phyloP scores from a whole-genome alignment of 1,140 invertebrate species.

The Paralvinella palmiformis region DNA sequence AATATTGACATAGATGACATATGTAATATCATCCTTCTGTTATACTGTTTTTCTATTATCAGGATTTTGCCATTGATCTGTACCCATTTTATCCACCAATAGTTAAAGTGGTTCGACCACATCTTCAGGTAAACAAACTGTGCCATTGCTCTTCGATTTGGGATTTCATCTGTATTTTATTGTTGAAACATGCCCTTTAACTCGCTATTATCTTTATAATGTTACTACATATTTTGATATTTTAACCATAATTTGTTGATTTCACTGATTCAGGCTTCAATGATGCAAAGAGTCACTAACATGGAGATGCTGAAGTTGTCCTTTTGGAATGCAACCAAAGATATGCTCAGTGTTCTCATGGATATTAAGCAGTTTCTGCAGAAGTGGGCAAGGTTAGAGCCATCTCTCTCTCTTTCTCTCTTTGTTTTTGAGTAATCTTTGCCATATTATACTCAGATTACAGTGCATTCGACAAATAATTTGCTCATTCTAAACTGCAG shows the following conservation, averaged over 20 bases:
- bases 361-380: constrained; percentile 42
- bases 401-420: too few relatives aligned
- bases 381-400: constrained; percentile 33
- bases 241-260: not conserved
- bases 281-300: constrained; percentile 44
- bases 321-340: constrained; percentile 40
- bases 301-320: constrained; percentile 43
- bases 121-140: constrained; percentile 36
- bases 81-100: constrained; percentile 47
- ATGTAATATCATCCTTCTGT: too few relatives aligned
- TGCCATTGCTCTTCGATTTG: too few relatives aligned
- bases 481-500: too few relatives aligned
- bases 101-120: constrained; percentile 41
- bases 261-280: constrained; percentile 26
- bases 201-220: too few relatives aligned
- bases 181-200: too few relatives aligned
- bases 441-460: too few relatives aligned
- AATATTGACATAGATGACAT: too few relatives aligned
- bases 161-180: too few relatives aligned
- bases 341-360: constrained; percentile 36
- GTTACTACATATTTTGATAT: not conserved
- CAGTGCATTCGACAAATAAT: too few relatives aligned
- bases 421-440: too few relatives aligned
- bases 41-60: constrained; percentile 9
- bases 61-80: constrained; percentile 45